Conservation (phyloP, 2,888 invertebrate genomes). For the Cordilura impudica region DNA sequence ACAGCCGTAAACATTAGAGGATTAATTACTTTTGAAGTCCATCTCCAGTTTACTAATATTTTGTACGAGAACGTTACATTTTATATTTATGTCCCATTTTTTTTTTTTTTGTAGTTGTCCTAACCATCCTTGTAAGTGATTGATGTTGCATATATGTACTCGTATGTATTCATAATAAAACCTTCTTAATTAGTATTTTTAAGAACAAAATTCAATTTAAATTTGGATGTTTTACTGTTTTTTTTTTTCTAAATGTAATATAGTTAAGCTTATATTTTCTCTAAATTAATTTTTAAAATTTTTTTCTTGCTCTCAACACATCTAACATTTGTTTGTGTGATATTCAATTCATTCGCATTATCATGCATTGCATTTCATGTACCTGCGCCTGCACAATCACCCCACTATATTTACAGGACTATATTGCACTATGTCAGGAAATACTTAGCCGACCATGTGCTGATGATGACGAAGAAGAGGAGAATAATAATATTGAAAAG, state of each 20-base stretch:
- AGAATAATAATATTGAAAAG: slow-evolving; percentile 48
- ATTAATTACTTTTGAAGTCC: too few relatives aligned
- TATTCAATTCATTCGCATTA: background rate
- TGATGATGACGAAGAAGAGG: slow-evolving; percentile 72
- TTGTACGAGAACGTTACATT: too few relatives aligned
- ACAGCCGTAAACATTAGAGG: too few relatives aligned
- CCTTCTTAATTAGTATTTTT: background rate
- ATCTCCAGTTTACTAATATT: too few relatives aligned
- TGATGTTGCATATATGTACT: background rate
- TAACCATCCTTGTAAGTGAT: background rate
- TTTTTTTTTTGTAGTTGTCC: background rate
- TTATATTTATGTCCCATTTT: too few relatives aligned
- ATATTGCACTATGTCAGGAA: slow-evolving; percentile 77
- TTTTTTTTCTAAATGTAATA: background rate
- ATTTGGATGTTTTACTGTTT: background rate
- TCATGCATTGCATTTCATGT: background rate
- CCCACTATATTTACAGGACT: slow-evolving; percentile 69
- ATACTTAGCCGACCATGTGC: slow-evolving; percentile 77
- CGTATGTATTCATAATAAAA: background rate
- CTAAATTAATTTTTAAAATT: slow-evolving; percentile 31
- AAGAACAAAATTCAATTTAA: background rate
- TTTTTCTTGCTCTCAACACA: slow-evolving; percentile 40
- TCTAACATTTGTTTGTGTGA: slow-evolving; percentile 9
- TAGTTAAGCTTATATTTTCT: slow-evolving; percentile 1
- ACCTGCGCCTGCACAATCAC: background rate